These are phyloP conservation scores for Myocastor coypus DNA, from an alignment of 2,113 vertebrate genomes.

Conservation along the genomic window DNA sequence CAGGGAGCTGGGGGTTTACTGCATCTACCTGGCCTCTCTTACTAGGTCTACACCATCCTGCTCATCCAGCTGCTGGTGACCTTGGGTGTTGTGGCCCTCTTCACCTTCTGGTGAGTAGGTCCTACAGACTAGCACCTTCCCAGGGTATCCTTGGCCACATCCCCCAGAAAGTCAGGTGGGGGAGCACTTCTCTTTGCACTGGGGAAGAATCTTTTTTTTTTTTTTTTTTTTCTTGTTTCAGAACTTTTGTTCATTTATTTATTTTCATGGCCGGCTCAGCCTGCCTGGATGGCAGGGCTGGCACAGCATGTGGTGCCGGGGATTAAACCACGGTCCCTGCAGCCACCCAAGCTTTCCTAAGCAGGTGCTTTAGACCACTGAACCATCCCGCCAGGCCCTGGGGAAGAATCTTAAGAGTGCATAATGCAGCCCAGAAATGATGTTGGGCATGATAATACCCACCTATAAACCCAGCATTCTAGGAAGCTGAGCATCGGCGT, in stretches of 20 bases:
- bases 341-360: too few species aligned
- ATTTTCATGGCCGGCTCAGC: too few species aligned
- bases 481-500: not conserved
- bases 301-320: too few species aligned
- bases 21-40: not conserved
- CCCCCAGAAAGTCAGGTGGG: not conserved
- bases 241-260: too few species aligned
- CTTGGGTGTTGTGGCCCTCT: conserved; percentile 92
- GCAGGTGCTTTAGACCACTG: too few species aligned
- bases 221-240: too few species aligned
- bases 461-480: not conserved
- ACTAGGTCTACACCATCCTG: conserved; percentile 94
- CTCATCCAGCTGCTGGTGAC: conserved; percentile 94
- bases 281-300: too few species aligned
- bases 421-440: not conserved
- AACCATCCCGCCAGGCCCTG: too few species aligned
- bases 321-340: too few species aligned
- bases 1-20: not conserved
- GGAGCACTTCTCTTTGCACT: fast-evolving
- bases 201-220: not conserved
- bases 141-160: not conserved
- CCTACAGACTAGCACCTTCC: not conserved
- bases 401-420: not conserved
- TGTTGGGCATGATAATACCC: not conserved
- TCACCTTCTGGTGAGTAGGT: conserved; percentile 94